These are phyloP conservation scores for Chanos chanos DNA, from an alignment of 2,797 vertebrate genomes.

Conservation along the genomic window DNA sequence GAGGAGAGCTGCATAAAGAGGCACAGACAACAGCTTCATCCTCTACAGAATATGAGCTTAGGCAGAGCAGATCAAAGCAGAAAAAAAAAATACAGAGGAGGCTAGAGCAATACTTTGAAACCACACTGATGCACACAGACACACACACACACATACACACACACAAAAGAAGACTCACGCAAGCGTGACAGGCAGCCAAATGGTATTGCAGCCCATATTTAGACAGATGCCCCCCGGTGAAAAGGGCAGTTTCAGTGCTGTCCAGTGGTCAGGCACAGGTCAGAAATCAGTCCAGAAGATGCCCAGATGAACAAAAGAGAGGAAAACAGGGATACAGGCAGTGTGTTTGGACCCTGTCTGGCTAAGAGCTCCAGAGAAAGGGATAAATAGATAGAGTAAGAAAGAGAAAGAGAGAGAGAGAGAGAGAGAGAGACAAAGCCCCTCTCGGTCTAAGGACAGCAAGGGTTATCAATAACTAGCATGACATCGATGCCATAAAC, in stretches of 20 bases:
- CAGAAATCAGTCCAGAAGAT: constrained; percentile 42
- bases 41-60: constrained; percentile 25
- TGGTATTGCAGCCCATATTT: not conserved
- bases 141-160: constrained; percentile 13
- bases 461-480: constrained; percentile 94
- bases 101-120: constrained; percentile 18
- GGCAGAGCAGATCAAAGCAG: constrained; percentile 12
- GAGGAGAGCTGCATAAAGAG: constrained; percentile 39
- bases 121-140: not conserved
- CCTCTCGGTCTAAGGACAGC: constrained; percentile 78
- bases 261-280: constrained; percentile 30
- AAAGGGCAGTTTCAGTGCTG: constrained; percentile 34
- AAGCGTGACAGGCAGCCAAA: not conserved
- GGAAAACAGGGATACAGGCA: constrained; percentile 50
- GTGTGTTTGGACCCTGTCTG: constrained; percentile 54
- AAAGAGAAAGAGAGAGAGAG: not conserved
- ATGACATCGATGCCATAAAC: constrained; percentile 92
- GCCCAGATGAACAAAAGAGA: constrained; percentile 42
- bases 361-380: constrained; percentile 54
- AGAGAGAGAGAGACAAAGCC: not conserved
- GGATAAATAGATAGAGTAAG: not conserved
- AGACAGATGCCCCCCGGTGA: constrained; percentile 19
- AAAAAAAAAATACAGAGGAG: constrained; percentile 22
- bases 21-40: constrained; percentile 34
- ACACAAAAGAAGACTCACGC: constrained; percentile 4